These are phyloP conservation scores for Lerema accius DNA, from an alignment of 1,140 invertebrate species.

Conservation along the genomic window DNA sequence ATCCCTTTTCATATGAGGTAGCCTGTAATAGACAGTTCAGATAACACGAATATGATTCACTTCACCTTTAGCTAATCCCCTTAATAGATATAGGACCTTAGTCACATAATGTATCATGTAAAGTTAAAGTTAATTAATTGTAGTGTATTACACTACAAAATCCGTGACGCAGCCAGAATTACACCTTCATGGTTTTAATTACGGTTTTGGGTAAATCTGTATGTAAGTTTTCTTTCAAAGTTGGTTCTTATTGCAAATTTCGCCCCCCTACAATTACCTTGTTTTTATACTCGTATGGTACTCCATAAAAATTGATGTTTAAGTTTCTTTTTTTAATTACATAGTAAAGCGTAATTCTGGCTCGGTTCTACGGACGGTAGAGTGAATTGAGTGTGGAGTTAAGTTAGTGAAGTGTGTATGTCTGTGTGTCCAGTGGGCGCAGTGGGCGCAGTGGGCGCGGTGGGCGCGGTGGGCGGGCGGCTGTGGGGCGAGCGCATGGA, in stretches of 20 bases:
- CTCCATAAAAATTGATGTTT: too few relatives aligned
- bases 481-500: conserved; percentile 76
- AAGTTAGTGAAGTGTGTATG: too few relatives aligned
- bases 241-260: too few relatives aligned
- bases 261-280: too few relatives aligned
- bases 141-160: conserved; percentile 12
- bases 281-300: too few relatives aligned
- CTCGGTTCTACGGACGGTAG: conserved; percentile 5
- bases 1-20: conserved; percentile 3
- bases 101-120: conserved; percentile 7
- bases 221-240: too few relatives aligned
- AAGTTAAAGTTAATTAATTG: conserved; percentile 16
- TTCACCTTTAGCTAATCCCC: conserved; percentile 13
- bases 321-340: too few relatives aligned
- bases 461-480: conserved; percentile 43
- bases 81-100: conserved; percentile 13
- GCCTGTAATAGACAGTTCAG: conserved; percentile 10
- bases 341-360: too few relatives aligned
- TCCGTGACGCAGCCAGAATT: conserved; percentile 26
- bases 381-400: conserved; percentile 18
- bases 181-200: too few relatives aligned
- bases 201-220: too few relatives aligned
- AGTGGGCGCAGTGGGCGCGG: conserved; percentile 45
- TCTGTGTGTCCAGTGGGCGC: too few relatives aligned
- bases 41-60: conserved; percentile 16